A percentile compares a stretch with the other conserved stretches of the same genome.
phyloP scores from a whole-genome alignment of 1,140 invertebrate species.

The Eupristina koningsbergeri region DNA sequence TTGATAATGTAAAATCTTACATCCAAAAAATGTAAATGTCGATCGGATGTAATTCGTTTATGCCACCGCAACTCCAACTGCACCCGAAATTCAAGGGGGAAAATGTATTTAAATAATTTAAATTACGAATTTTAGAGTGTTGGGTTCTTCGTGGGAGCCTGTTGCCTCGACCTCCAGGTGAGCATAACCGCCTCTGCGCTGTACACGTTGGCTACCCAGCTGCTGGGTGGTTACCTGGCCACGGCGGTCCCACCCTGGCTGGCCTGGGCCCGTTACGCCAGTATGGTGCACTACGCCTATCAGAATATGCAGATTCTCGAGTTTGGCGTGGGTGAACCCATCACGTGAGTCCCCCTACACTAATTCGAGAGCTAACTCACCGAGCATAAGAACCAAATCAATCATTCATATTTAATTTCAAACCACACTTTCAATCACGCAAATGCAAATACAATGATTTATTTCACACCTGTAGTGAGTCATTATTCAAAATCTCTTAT shows the following conservation, averaged over 20 bases:
- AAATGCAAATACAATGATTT: too few relatives aligned
- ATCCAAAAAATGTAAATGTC: too few relatives aligned
- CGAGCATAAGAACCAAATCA: too few relatives aligned
- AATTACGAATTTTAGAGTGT: slow-evolving; percentile 77
- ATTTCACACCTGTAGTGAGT: too few relatives aligned
- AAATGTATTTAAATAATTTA: not conserved
- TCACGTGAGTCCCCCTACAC: slow-evolving; percentile 76
- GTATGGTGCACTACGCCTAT: slow-evolving; percentile 89
- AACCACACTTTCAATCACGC: too few relatives aligned
- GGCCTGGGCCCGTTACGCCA: slow-evolving; percentile 85
- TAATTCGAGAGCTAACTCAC: too few relatives aligned
- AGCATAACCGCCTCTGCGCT: slow-evolving; percentile 87
- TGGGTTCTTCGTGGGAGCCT: slow-evolving; percentile 87
- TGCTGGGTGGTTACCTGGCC: slow-evolving; percentile 87
- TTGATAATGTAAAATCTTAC: too few relatives aligned
- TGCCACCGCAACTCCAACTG: not conserved
- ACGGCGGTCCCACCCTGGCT: slow-evolving; percentile 85
- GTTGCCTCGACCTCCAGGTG: slow-evolving; percentile 85
- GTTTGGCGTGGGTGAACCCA: slow-evolving; percentile 81
- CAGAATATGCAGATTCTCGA: slow-evolving; percentile 91
- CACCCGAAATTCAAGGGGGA: too few relatives aligned
- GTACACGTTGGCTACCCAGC: slow-evolving; percentile 85
- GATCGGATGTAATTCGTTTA: not conserved
- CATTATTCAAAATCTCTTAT: too few relatives aligned
- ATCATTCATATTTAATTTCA: too few relatives aligned